Evolutionary conservation across 2,797 vertebrate species (phyloP).

Genomic region (Ibycter americanus): DNA sequence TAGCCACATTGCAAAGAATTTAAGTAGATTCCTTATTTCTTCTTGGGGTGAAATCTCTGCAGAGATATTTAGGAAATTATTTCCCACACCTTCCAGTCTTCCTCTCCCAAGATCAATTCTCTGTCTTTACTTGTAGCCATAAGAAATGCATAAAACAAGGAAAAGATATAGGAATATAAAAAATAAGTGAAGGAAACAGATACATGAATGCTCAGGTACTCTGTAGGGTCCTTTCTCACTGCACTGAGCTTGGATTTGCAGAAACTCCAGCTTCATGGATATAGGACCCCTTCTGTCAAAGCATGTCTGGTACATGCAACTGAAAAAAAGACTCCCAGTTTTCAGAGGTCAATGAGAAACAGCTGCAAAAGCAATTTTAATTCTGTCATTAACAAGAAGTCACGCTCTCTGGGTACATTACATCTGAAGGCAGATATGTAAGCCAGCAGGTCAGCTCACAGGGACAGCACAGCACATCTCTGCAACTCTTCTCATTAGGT

Average conservation of each 20-base stretch:
- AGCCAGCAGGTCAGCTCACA: background rate
- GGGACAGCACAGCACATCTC: background rate
- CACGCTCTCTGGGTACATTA: background rate
- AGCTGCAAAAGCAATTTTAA: background rate
- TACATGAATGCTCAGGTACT: background rate
- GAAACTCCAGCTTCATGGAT: background rate
- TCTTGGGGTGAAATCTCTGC: background rate
- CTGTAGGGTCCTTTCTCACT: background rate
- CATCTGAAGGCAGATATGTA: background rate
- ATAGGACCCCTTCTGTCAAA: background rate
- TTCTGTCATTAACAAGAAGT: background rate
- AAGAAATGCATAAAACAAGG: background rate
- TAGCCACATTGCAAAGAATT: background rate
- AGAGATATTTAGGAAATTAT: background rate
- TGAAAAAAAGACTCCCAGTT: background rate
- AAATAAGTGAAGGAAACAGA: background rate
- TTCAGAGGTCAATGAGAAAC: background rate
- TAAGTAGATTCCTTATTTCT: background rate
- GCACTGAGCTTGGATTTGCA: background rate
- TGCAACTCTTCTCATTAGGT: background rate
- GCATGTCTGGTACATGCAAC: background rate
- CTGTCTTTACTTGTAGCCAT: background rate
- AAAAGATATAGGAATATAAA: background rate
- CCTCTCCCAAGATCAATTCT: background rate
- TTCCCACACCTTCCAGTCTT: background rate